Percentiles rank a stretch among this genome's conserved stretches.
These are phyloP conservation scores for Piprites chloris DNA, from an alignment of 2,113 vertebrate genomes.

Conservation along the genomic window DNA sequence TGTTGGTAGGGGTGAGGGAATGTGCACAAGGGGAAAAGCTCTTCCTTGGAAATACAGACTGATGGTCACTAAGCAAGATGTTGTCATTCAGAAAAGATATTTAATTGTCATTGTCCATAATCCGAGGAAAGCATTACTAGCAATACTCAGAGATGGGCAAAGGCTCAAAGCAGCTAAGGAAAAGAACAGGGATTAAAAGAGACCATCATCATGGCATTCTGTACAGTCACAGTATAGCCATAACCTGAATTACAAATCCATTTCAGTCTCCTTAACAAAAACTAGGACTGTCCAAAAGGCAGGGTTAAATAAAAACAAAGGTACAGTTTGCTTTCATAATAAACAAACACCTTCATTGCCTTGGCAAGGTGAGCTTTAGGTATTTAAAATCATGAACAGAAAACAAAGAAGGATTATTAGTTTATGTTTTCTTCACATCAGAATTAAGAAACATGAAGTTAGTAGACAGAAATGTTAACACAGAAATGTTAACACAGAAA, in stretches of 20 bases:
- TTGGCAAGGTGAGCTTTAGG: background rate
- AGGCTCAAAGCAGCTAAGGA: background rate
- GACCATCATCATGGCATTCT: background rate
- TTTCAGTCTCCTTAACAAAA: background rate
- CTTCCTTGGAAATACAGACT: background rate
- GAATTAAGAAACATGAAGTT: background rate
- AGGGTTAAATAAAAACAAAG: background rate
- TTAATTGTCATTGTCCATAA: background rate
- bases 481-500: background rate
- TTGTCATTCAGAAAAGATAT: background rate
- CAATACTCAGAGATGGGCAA: background rate
- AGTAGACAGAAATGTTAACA: background rate
- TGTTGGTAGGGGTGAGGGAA: background rate
- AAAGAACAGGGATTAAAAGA: background rate
- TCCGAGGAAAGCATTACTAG: background rate
- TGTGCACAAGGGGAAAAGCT: background rate
- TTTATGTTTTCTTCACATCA: background rate
- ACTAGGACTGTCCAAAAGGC: background rate
- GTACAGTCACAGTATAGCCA: background rate
- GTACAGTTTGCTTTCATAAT: background rate
- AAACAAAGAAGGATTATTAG: background rate
- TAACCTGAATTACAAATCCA: background rate
- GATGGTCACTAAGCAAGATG: background rate
- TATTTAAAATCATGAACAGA: background rate
- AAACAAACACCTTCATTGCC: background rate